phyloP scores from a whole-genome alignment of 1,140 invertebrate genomes.

The Cyphomyrmex costatus region DNA sequence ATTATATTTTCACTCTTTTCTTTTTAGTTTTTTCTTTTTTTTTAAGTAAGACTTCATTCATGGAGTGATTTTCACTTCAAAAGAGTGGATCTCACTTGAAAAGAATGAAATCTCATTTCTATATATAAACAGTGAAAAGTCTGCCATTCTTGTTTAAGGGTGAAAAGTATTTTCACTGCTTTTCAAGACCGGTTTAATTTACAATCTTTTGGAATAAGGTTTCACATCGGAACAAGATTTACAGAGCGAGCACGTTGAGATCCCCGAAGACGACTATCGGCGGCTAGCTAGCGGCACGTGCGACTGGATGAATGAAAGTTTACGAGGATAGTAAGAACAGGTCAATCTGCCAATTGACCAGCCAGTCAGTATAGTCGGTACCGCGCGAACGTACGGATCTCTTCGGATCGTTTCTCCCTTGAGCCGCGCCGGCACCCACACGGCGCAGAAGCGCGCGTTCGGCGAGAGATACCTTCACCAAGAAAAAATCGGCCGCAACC shows the following conservation, averaged over 20 bases:
- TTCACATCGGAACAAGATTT: no score
- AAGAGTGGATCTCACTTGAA: no score
- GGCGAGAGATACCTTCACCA: slow-evolving; percentile 42
- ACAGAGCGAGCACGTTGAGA: background rate
- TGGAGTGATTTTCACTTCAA: no score
- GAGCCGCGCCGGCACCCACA: background rate
- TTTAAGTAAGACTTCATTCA: no score
- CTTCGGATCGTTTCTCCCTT: slow-evolving; percentile 74
- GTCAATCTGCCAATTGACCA: slow-evolving; percentile 85
- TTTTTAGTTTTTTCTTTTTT: no score
- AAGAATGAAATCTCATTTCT: no score
- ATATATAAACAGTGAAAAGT: no score
- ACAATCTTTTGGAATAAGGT: no score
- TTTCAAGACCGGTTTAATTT: no score
- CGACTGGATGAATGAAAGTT: slow-evolving; percentile 83
- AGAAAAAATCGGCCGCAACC: slow-evolving; percentile 71
- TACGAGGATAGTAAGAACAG: slow-evolving; percentile 83
- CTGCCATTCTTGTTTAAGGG: no score
- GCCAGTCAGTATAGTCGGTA: slow-evolving; percentile 71
- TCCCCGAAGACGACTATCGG: slow-evolving; percentile 4
- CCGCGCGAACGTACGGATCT: slow-evolving; percentile 67
- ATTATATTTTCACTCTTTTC: no score
- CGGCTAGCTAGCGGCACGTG: slow-evolving; percentile 77
- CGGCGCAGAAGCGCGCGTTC: background rate
- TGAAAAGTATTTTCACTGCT: no score